Conservation (phyloP, 1,140 invertebrate genomes). For the Aphelenchoides fujianensis region DNA sequence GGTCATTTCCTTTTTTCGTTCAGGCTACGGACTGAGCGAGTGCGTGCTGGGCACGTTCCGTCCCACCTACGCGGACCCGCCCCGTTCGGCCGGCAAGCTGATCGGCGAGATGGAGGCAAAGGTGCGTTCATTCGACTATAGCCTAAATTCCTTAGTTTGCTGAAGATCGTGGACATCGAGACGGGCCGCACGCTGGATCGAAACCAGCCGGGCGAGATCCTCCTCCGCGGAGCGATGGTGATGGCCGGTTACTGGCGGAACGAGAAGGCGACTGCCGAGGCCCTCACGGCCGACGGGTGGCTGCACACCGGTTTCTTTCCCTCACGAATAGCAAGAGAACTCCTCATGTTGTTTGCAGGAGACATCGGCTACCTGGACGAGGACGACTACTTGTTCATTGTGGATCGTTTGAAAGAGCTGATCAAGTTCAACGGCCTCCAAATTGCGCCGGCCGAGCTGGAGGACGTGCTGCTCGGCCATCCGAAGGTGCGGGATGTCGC, state of each 20-base stretch:
- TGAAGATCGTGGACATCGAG: conserved; percentile 30
- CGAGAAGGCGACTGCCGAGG: conserved; percentile 63
- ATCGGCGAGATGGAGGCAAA: neutral
- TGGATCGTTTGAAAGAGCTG: conserved; percentile 80
- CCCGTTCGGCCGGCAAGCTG: conserved; percentile 4
- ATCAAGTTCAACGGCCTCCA: conserved; percentile 81
- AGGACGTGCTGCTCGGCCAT: conserved; percentile 73
- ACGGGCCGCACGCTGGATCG: conserved; percentile 11
- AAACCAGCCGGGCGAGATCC: conserved; percentile 19
- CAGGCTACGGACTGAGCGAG: conserved; percentile 22
- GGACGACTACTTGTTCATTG: conserved; percentile 70
- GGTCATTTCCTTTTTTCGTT: neutral
- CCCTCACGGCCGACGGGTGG: conserved; percentile 72
- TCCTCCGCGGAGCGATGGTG: conserved; percentile 24
- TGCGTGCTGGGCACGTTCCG: neutral
- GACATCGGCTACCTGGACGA: conserved; percentile 76
- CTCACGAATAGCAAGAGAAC: too few relatives aligned
- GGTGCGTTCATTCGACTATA: neutral
- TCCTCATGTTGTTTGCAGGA: conserved; percentile 29
- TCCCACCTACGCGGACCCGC: conserved; percentile 6
- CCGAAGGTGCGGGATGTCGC: conserved; percentile 68
- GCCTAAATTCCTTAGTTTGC: neutral
- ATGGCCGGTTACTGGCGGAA: conserved; percentile 31
- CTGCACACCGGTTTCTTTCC: conserved; percentile 71
- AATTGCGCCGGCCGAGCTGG: conserved; percentile 81